Evolutionary conservation across 2,113 vertebrate species (phyloP).

Genomic region (Actenoides hombroni): DNA sequence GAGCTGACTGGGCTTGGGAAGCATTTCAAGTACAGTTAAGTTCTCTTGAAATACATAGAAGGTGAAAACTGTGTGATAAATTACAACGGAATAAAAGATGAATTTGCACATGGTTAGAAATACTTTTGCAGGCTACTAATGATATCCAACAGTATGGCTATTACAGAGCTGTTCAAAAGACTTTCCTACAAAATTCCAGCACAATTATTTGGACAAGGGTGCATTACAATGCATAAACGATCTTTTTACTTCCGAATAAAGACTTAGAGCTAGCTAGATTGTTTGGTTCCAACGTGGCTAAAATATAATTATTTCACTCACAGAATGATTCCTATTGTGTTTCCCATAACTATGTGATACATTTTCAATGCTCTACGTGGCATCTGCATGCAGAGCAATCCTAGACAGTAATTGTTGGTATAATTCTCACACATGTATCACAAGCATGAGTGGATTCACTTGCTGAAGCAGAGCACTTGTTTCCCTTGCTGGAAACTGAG

Average conservation of each 20-base stretch:
- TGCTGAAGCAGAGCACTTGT: background rate
- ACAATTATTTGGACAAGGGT: slow-evolving; percentile 12
- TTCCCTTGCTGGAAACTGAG: background rate
- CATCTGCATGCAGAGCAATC: slow-evolving; percentile 37
- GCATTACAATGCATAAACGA: slow-evolving; percentile 11
- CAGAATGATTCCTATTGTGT: slow-evolving; percentile 37
- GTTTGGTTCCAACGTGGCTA: background rate
- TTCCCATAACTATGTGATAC: background rate
- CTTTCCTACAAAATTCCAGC: slow-evolving; percentile 3
- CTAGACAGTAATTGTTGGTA: slow-evolving; percentile 4
- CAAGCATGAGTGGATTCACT: background rate
- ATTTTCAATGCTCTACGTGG: background rate
- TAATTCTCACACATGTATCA: slow-evolving; percentile 23
- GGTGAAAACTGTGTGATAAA: background rate
- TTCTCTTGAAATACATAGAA: background rate
- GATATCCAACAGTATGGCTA: background rate
- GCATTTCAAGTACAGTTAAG: background rate
- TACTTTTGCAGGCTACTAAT: background rate
- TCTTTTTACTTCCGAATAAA: slow-evolving; percentile 39
- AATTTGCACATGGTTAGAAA: background rate
- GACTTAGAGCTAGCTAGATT: background rate
- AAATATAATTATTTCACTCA: slow-evolving; percentile 14
- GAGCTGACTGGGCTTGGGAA: background rate
- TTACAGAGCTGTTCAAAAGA: slow-evolving; percentile 9
- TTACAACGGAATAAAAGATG: background rate